Percentiles rank a stretch among this genome's conserved stretches.
Conservation (phyloP, 2,797 vertebrate genomes). For the Buphagus erythrorhynchus region DNA sequence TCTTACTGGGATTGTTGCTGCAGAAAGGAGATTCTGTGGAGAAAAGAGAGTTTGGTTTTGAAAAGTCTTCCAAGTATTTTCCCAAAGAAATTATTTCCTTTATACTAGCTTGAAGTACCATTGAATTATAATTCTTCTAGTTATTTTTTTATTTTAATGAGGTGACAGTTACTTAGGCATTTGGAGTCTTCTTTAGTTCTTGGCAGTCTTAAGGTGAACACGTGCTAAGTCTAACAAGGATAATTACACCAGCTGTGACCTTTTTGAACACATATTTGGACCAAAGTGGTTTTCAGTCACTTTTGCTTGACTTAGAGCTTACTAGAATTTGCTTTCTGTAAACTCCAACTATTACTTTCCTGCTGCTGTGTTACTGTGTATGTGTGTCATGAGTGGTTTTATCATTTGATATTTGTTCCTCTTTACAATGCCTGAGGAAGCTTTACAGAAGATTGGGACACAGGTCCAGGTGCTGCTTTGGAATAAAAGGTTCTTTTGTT, state of each 20-base stretch:
- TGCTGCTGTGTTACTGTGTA: background rate
- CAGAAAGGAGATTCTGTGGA: background rate
- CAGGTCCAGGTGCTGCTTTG: rapidly evolving
- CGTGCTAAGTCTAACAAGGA: slow-evolving; percentile 67
- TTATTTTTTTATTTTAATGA: slow-evolving; percentile 48
- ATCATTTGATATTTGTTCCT: background rate
- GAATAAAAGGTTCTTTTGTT: too few species aligned
- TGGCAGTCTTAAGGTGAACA: slow-evolving; percentile 65
- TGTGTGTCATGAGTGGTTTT: background rate
- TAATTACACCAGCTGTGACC: slow-evolving; percentile 78
- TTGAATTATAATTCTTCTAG: background rate
- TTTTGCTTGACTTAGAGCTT: slow-evolving; percentile 75
- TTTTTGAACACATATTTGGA: slow-evolving; percentile 73
- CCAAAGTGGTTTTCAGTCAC: slow-evolving; percentile 69
- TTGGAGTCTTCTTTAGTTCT: slow-evolving; percentile 45
- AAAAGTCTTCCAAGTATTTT: slow-evolving; percentile 7
- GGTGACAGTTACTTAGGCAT: slow-evolving; percentile 62
- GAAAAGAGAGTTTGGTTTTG: background rate
- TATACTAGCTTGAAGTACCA: background rate
- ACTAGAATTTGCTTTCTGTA: slow-evolving; percentile 67
- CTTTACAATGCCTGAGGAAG: background rate
- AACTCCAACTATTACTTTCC: slow-evolving; percentile 67
- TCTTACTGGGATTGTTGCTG: background rate
- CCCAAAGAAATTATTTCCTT: slow-evolving; percentile 9
- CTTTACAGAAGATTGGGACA: background rate